Conservation (phyloP, 2,888 invertebrate species). For the Diabrotica balteata region DNA sequence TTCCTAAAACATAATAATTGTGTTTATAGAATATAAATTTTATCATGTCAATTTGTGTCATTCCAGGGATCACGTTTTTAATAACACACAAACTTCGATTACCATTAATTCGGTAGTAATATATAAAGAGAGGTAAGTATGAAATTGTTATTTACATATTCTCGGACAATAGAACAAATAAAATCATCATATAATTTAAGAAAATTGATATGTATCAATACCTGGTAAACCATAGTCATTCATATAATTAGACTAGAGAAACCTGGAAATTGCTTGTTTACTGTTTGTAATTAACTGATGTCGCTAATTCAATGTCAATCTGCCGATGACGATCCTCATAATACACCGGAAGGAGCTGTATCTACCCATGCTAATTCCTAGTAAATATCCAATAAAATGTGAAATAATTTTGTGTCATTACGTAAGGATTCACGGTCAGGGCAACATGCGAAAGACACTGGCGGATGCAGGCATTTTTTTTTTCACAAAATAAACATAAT, state of each 20-base stretch:
- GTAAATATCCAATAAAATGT: constrained; percentile 42
- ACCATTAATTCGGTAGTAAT: neutral
- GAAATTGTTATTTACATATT: too few species aligned
- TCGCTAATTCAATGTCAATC: constrained; percentile 45
- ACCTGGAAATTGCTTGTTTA: constrained; percentile 12
- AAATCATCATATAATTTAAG: neutral
- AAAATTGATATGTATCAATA: constrained; percentile 10
- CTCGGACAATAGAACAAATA: too few species aligned
- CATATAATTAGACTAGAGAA: constrained; percentile 12
- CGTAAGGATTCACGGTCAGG: constrained; percentile 50
- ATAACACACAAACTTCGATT: neutral
- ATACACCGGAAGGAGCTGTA: constrained; percentile 46
- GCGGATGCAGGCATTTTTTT: constrained; percentile 11
- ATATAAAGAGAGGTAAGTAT: neutral
- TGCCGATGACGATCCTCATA: constrained; percentile 38
- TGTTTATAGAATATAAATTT: too few species aligned
- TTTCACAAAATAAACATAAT: neutral
- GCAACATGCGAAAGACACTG: constrained; percentile 41
- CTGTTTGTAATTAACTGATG: constrained; percentile 8
- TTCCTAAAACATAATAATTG: too few species aligned
- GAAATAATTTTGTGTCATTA: constrained; percentile 46
- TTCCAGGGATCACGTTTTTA: too few species aligned
- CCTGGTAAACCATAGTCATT: constrained; percentile 1
- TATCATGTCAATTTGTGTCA: too few species aligned
- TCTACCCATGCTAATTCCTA: constrained; percentile 39